A percentile compares a stretch with the other conserved stretches of the same genome.
These are phyloP conservation scores for Seira sanloemensis DNA, from an alignment of 2,888 invertebrate genomes.

Conservation along the genomic window DNA sequence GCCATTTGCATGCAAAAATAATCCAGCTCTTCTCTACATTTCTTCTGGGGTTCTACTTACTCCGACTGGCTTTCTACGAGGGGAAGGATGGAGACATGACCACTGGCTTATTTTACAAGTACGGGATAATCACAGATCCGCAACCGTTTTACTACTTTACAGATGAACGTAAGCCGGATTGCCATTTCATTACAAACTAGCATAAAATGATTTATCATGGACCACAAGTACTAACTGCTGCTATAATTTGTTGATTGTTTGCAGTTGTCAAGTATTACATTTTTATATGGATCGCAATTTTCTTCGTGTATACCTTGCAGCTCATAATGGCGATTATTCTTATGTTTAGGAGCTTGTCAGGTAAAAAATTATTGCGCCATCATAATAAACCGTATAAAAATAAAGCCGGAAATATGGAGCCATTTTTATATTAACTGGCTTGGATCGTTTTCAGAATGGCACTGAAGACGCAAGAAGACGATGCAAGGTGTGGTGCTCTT, in stretches of 20 bases:
- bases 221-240: no score
- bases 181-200: background rate
- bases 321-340: conserved; percentile 69
- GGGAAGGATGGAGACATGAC: conserved; percentile 70
- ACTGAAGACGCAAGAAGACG: conserved; percentile 64
- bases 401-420: background rate
- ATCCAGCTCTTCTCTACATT: conserved; percentile 63
- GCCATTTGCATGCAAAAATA: no score
- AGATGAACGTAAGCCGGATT: conserved; percentile 61
- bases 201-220: no score
- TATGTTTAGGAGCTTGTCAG: conserved; percentile 69
- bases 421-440: conserved; percentile 13
- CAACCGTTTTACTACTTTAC: conserved; percentile 69
- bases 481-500: conserved; percentile 69
- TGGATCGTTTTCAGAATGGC: conserved; percentile 63
- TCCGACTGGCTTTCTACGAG: conserved; percentile 67
- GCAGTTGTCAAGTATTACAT: conserved; percentile 68
- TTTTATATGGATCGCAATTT: conserved; percentile 68
- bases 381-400: background rate
- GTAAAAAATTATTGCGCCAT: conserved; percentile 40
- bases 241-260: conserved; percentile 15
- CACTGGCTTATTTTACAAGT: conserved; percentile 67
- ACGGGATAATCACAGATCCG: conserved; percentile 63
- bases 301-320: conserved; percentile 67
- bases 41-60: conserved; percentile 64